Conservation (phyloP, 2,888 invertebrate genomes). For the Octonoba sinensis region DNA sequence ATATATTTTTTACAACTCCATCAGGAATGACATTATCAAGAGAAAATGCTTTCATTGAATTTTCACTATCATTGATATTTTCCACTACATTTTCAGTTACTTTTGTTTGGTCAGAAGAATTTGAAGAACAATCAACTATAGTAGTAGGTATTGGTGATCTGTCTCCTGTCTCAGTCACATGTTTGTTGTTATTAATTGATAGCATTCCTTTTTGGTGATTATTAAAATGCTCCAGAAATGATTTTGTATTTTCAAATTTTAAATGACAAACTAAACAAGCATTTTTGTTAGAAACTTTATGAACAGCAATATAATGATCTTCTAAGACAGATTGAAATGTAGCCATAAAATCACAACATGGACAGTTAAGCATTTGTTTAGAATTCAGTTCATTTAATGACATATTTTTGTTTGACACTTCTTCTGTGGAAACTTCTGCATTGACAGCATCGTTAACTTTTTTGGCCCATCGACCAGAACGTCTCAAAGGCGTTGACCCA, state of each 20-base stretch:
- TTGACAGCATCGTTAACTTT: slow-evolving; percentile 41
- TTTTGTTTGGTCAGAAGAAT: too few relatives aligned
- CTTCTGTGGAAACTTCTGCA: slow-evolving; percentile 3
- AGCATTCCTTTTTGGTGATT: slow-evolving; percentile 40
- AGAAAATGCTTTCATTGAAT: neutral
- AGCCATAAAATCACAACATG: slow-evolving; percentile 53
- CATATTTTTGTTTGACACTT: neutral
- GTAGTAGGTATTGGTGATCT: too few relatives aligned
- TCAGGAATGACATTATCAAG: slow-evolving; percentile 3
- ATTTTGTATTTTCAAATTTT: slow-evolving; percentile 45
- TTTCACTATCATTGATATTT: neutral
- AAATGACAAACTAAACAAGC: slow-evolving; percentile 47
- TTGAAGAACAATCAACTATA: too few relatives aligned
- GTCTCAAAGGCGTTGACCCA: slow-evolving; percentile 16
- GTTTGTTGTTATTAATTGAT: neutral
- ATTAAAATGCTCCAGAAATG: slow-evolving; percentile 49
- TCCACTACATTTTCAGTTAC: too few relatives aligned
- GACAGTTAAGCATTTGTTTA: slow-evolving; percentile 36
- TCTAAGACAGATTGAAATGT: slow-evolving; percentile 45
- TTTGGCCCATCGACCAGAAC: slow-evolving; percentile 55
- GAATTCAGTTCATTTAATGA: neutral
- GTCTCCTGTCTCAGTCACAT: too few relatives aligned
- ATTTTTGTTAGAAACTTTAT: slow-evolving; percentile 50
- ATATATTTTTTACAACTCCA: slow-evolving; percentile 7
- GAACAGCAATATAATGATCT: slow-evolving; percentile 55